These are phyloP conservation scores for Ophion ventricosus DNA, from an alignment of 2,888 invertebrate species.

Conservation along the genomic window DNA sequence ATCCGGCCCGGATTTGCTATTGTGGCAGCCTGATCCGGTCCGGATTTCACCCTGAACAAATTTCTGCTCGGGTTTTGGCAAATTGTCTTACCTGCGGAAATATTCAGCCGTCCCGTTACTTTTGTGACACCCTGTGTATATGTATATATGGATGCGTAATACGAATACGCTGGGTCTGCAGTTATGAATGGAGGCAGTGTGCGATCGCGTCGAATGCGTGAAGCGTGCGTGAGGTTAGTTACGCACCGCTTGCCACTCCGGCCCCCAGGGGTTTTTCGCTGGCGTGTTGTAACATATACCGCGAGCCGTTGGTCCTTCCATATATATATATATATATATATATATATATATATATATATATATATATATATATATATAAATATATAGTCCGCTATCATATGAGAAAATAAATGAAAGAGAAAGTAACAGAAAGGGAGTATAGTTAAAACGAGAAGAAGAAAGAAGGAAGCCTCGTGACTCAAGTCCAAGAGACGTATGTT, in stretches of 20 bases:
- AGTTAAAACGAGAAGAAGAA: not conserved
- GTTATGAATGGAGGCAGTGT: slow-evolving; percentile 81
- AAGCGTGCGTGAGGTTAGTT: slow-evolving; percentile 82
- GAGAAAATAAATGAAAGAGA: slow-evolving; percentile 47
- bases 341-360: slow-evolving; percentile 17
- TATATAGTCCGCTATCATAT: slow-evolving; percentile 41
- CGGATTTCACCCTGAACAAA: too few relatives aligned
- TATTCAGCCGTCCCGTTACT: too few relatives aligned
- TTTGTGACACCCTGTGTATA: too few relatives aligned
- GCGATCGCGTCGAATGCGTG: slow-evolving; percentile 78
- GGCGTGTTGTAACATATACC: slow-evolving; percentile 64
- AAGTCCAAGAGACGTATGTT: slow-evolving; percentile 64
- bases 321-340: slow-evolving; percentile 22
- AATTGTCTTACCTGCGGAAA: too few relatives aligned
- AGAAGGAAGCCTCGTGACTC: too few relatives aligned
- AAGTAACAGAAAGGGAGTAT: slow-evolving; percentile 38
- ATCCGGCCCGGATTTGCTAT: too few relatives aligned
- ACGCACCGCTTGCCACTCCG: slow-evolving; percentile 79
- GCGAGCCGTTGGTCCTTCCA: slow-evolving; percentile 47
- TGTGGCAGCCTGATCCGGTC: too few relatives aligned
- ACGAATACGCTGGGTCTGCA: slow-evolving; percentile 60
- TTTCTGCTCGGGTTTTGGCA: too few relatives aligned
- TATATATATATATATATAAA: slow-evolving; percentile 17
- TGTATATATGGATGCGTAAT: slow-evolving; percentile 54
- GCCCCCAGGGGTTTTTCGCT: slow-evolving; percentile 74